phyloP scores from a whole-genome alignment of 2,113 vertebrate genomes.

The Scortum barcoo region DNA sequence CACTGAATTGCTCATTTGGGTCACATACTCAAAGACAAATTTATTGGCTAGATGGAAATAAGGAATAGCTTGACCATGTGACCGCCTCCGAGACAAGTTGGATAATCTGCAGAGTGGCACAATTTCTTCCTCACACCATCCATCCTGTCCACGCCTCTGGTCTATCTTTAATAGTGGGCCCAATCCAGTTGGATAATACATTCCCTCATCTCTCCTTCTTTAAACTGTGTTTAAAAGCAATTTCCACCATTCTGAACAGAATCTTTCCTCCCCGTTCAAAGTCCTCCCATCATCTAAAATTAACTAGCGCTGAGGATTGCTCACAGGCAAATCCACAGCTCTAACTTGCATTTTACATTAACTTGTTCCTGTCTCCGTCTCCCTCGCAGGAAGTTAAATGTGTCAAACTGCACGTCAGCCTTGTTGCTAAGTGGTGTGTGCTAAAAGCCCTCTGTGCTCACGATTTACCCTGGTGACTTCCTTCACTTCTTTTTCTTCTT shows the following conservation, averaged over 20 bases:
- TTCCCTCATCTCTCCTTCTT: conserved; percentile 52
- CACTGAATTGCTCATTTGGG: neutral
- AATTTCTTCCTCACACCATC: conserved; percentile 26
- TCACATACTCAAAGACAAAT: neutral
- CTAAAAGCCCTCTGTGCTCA: conserved; percentile 60
- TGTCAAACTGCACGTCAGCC: conserved; percentile 64
- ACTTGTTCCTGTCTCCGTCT: conserved; percentile 51
- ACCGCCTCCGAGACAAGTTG: neutral
- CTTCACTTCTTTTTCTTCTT: neutral
- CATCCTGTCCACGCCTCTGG: conserved; percentile 19
- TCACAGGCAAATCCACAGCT: conserved; percentile 72
- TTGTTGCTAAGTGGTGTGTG: conserved; percentile 63
- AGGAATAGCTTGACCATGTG: conserved; percentile 6
- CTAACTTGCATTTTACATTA: conserved; percentile 72
- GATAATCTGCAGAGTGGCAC: conserved; percentile 21
- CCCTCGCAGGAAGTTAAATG: conserved; percentile 68
- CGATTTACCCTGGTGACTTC: conserved; percentile 36
- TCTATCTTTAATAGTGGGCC: conserved; percentile 40
- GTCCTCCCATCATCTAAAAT: conserved; percentile 76
- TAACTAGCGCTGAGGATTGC: conserved; percentile 68
- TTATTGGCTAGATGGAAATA: neutral
- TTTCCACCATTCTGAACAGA: conserved; percentile 64
- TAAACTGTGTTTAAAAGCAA: conserved; percentile 69
- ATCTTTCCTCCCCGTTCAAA: conserved; percentile 45
- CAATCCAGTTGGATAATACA: conserved; percentile 60